phyloP scores from a whole-genome alignment of 2,113 vertebrate species.

The Tamias sibiricus region DNA sequence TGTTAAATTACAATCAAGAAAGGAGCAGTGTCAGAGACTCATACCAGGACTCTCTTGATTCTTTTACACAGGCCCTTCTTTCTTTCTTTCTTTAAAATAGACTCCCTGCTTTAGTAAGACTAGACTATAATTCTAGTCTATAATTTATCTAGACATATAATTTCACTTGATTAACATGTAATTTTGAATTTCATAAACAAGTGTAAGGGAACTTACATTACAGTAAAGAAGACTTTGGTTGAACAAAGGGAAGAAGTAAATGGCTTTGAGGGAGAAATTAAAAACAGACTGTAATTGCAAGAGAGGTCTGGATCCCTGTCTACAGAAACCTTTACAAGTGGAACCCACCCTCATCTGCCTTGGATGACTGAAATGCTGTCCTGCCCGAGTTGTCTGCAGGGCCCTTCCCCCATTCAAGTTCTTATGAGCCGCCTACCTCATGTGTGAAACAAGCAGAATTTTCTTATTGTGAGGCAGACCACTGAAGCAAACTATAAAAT shows the following conservation, averaged over 20 bases:
- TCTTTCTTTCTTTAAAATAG: not conserved
- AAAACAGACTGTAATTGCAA: not conserved
- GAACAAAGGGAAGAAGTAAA: not conserved
- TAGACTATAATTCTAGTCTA: not conserved
- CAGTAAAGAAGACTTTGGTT: not conserved
- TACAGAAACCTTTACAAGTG: not conserved
- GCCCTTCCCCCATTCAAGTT: not conserved
- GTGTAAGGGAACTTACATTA: not conserved
- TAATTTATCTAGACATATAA: conserved; percentile 1
- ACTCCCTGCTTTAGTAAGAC: not conserved
- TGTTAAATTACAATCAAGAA: conserved; percentile 4
- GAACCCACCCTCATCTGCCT: not conserved
- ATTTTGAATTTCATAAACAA: conserved; percentile 54
- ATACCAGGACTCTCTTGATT: not conserved
- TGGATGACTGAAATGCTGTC: not conserved
- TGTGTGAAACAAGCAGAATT: not conserved
- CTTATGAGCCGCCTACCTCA: not conserved
- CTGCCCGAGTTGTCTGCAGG: not conserved
- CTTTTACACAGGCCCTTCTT: not conserved
- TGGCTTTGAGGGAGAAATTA: not conserved
- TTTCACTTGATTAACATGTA: not conserved
- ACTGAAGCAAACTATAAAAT: not conserved
- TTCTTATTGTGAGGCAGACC: not conserved
- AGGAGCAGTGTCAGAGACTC: not conserved
- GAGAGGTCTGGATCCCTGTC: not conserved